phyloP scores from a whole-genome alignment of 2,888 invertebrate genomes.

The Omphaloscelis lunosa region DNA sequence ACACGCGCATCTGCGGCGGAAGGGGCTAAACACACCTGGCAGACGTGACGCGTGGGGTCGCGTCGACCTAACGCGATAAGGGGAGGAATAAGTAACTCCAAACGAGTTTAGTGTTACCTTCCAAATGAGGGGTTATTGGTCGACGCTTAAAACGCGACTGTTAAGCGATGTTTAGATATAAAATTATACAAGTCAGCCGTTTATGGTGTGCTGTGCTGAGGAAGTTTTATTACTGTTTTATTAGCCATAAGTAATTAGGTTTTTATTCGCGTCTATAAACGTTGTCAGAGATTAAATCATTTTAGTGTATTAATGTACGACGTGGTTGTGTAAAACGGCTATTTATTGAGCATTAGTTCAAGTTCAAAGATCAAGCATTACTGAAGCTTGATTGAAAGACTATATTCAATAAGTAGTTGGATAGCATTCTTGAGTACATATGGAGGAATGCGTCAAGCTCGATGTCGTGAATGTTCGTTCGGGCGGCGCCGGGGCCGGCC shows the following conservation, averaged over 20 bases:
- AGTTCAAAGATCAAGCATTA: constrained; percentile 45
- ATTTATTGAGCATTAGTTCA: constrained; percentile 46
- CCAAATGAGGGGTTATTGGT: constrained; percentile 76
- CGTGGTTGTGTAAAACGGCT: constrained; percentile 14
- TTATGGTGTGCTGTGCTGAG: constrained; percentile 65
- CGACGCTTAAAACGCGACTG: constrained; percentile 67
- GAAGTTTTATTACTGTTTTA: constrained; percentile 71
- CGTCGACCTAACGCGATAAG: constrained; percentile 76
- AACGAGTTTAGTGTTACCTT: constrained; percentile 79
- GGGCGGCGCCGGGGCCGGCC: constrained; percentile 75
- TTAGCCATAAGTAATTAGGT: constrained; percentile 64
- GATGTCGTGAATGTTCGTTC: constrained; percentile 79
- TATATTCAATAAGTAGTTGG: constrained; percentile 50
- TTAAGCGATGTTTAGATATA: constrained; percentile 72
- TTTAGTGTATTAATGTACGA: constrained; percentile 29
- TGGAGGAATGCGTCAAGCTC: constrained; percentile 84
- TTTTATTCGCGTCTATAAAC: constrained; percentile 55
- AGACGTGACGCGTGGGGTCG: constrained; percentile 82
- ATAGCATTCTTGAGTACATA: constrained; percentile 70
- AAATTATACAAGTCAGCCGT: constrained; percentile 69
- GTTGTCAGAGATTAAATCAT: constrained; percentile 57
- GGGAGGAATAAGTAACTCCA: constrained; percentile 74
- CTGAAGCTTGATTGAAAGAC: constrained; percentile 44
- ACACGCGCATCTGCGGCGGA: constrained; percentile 80
- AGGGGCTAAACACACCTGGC: constrained; percentile 84